Evolutionary conservation across 2,797 vertebrate genomes (phyloP), one percentile per base, ranked within the genome.

Genomic region (Syngnathus acus): DNA sequence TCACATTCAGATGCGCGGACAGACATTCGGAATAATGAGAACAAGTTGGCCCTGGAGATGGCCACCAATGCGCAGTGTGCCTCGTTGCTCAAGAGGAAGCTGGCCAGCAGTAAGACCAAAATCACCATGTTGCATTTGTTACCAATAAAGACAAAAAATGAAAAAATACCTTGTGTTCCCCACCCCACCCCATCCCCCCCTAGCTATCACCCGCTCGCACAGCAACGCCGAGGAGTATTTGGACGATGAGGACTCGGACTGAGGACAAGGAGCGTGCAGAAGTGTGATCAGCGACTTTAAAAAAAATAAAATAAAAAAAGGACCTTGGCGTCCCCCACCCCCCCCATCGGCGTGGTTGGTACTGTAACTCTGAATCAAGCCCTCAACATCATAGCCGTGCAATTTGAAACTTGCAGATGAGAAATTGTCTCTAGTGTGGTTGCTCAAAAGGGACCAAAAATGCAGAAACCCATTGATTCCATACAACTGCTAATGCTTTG

Each of bases 221-320:
- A 97, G 94, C 89, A 95, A 98, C n/a, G 95, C 95, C 1, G 95
- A 99, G 65, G 97, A 98, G 71, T 98, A 98, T 87, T 92, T 98
- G 65, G 96, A 97, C 2, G 97, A 98, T 26, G 95, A 98, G 86
- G 97, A 99, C 84, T 99, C 97, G 0, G 96, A 99, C 88, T 99
- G 91, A 94, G 62, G 14, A 38, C 39, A 1, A 10, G 32, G 5
- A 32, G 19, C 21, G 17, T 5, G 57, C 43, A 61, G n/a, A 68
- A 73, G 51, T 65, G 26, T 64, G 40, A 6, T 68, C 65, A 59
- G 62, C 7, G 65, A 79, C 76, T 81, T 82, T 74, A 51, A 57
- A 23, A 23, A 67, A 19, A 32, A 32, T 73, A 51, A 57, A 66
- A 75, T 2, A 57, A 16, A 32, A 68, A 19, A 66, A 47, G 23